Evolutionary conservation across 2,113 vertebrate species (phyloP), one percentile per base, ranked within the genome.

Genomic region (Cinclus cinclus): DNA sequence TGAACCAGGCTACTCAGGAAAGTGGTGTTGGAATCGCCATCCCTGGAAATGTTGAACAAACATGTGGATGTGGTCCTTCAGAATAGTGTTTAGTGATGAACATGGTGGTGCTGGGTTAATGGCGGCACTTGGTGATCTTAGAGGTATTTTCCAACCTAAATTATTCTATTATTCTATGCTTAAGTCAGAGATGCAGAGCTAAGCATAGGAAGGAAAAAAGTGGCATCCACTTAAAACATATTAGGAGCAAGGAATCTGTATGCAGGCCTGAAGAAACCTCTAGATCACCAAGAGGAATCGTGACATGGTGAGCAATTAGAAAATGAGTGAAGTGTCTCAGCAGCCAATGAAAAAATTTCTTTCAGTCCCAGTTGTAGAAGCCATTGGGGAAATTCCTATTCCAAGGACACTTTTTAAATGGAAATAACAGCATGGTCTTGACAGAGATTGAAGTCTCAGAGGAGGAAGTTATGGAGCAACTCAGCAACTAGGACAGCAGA

Each of bases 301-400:
- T 89, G 68, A 64, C 62, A 41, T 62, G 46, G 58, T 47, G 42
- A 59, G 31, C 63, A 92, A 94, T 88, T 95, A 88, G 85, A 88
- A 56, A 58, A 65, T 65, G 39, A 82, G 42, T 50, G 68, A 92
- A 92, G 23, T 39, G 80, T 39, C 69, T 95, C 71, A 92, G 44
- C 80, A 86, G 55, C 19, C 5, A 9, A 80, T 82, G 53, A 68
- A 92, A 96, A 90, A 52, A 76, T 13, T 63, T 79, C 39, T 82
- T 94, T 87, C 78, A 53, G 64, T 82, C 82, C 55, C 91, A 70
- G 58, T 27, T 90, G 67, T 81, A 90, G 75, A 87, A 73, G 31
- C 31, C 87, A 58, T 56, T 64, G 70, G 85, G 96, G 93, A 96
- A 95, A 96, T 92, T 87, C 49, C 15, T 96, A 69, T 96, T 96